Evolutionary conservation across 2,888 invertebrate genomes (phyloP), one percentile per base, ranked within the genome.

Genomic region (Proisotoma minuta): DNA sequence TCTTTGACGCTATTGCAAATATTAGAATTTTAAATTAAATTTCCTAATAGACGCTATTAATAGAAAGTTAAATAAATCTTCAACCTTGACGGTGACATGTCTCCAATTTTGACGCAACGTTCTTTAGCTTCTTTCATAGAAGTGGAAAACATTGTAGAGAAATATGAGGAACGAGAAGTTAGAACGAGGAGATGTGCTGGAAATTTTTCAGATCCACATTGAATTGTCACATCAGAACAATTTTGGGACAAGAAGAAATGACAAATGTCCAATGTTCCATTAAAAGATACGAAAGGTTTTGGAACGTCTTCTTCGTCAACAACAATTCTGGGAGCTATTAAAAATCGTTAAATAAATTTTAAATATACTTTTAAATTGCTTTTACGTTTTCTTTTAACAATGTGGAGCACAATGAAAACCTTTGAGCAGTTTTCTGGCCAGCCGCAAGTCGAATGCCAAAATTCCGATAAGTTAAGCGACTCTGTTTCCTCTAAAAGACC

Each of bases 161-260:
- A 69, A 40, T 63, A 67, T 50, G 62, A 51, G 15, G 24, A 39
- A 66, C 66, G 57, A 39, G 63, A 49, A 12, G n/a, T n/a, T n/a
- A 67, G 49, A 3, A 67, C 24, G 3, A 67, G 15, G 2, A 61
- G 62, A 57, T 67, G 67, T 22, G 64, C 67, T n/a, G 67, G 67
- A 54, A 60, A 67, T 29, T 34, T 29, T 12, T n/a, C 15, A 5
- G 26, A 39, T 51, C 64, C 64, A 29, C 67, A 67, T 3, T 43
- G 48, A 1, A 67, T 39, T 3, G 27, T 23, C 1, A 67, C 54
- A 26, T 67, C 67, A 1, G 67, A 59, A 27, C 56, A 62, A 1
- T 48, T 24, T 27, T 48, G 39, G 12, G 57, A 50, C 24, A 67
- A 18, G 34, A 64, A 64, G 29, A 57, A 59, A 4, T 39, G 26